Evolutionary conservation across 2,113 vertebrate species (phyloP), one percentile per base, ranked within the genome.

Genomic region (Lepus timidus): DNA sequence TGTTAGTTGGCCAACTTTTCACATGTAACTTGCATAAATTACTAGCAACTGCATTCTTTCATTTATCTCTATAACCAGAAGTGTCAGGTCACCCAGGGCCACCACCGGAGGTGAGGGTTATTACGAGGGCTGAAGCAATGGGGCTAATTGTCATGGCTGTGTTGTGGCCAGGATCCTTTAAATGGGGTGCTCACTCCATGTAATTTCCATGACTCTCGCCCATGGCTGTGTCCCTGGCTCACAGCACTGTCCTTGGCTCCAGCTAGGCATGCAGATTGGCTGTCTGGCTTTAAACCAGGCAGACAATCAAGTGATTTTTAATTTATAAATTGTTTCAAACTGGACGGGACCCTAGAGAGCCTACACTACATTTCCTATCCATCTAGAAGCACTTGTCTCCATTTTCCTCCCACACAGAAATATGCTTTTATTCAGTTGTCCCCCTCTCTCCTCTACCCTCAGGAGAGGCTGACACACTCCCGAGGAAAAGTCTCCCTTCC

Each of bases 1-100:
- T 22, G 49, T 39, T 91, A 36, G 5, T 33, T 79, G 49, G 25
- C 4, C 44, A 58, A 9, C 9, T 67, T 95, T 93, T 92, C 29
- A 74, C 74, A 81, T 31, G 55, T 76, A 80, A 90, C 25, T 91
- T 90, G 52, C n/a, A 36, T 39, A 81, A 80, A 67, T 80, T 71
- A 86, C 62, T 33, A 78, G 7, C 55, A 70, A 58, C 9, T 0
- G 3, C 67, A 70, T 96, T 76, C 51, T 85, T 44, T 92, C 52
- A 75, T 85, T 87, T 49, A 64, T 71, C 67, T 78, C 20, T 13
- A 36, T 33, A 90, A 27, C 20, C 52, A 36, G 58, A 25, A 68
- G 9, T 55, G 9, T 25, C 16, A 67, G 61, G 13, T 49, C 13
- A 39, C 27, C 10, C 9, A 17, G 31, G 71, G 10, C 25, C 29